phyloP scores from a whole-genome alignment of 2,888 invertebrate species.

The Cheilosia pagana region DNA sequence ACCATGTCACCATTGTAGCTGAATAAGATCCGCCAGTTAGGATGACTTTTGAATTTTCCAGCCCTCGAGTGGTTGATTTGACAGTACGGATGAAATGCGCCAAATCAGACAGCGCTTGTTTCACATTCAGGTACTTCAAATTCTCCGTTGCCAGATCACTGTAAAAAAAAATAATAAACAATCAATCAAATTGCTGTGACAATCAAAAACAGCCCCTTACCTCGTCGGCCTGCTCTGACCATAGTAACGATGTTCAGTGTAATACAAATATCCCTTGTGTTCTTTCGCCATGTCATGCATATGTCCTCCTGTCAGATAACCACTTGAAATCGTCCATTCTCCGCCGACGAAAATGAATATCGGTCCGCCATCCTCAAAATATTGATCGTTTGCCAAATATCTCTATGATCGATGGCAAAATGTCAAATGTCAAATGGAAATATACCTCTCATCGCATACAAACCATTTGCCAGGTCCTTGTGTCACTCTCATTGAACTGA shows the following conservation, averaged over 20 bases:
- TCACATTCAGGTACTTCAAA: conserved; percentile 86
- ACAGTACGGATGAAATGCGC: conserved; percentile 86
- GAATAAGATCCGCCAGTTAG: conserved; percentile 88
- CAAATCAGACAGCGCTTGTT: conserved; percentile 88
- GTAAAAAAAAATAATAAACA: conserved; percentile 56
- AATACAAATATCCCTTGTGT: conserved; percentile 87
- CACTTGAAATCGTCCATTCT: conserved; percentile 88
- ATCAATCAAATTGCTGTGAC: background rate
- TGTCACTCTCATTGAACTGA: conserved; percentile 85
- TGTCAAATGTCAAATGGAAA: conserved; percentile 7
- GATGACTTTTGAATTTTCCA: conserved; percentile 83
- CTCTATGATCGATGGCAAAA: conserved; percentile 79
- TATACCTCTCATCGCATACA: background rate
- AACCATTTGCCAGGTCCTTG: conserved; percentile 85
- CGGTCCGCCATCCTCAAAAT: conserved; percentile 84
- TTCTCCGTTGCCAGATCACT: conserved; percentile 86
- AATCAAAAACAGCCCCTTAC: conserved; percentile 83
- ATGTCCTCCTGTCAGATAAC: conserved; percentile 86
- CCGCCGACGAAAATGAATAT: conserved; percentile 88
- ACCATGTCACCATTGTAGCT: conserved; percentile 88
- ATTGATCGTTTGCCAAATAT: conserved; percentile 84
- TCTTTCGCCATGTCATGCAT: conserved; percentile 86
- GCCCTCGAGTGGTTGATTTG: conserved; percentile 80
- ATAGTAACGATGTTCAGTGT: conserved; percentile 93
- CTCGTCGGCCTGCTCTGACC: conserved; percentile 88